Conservation (phyloP, 2,888 invertebrate genomes). For the Apamea sordens region DNA sequence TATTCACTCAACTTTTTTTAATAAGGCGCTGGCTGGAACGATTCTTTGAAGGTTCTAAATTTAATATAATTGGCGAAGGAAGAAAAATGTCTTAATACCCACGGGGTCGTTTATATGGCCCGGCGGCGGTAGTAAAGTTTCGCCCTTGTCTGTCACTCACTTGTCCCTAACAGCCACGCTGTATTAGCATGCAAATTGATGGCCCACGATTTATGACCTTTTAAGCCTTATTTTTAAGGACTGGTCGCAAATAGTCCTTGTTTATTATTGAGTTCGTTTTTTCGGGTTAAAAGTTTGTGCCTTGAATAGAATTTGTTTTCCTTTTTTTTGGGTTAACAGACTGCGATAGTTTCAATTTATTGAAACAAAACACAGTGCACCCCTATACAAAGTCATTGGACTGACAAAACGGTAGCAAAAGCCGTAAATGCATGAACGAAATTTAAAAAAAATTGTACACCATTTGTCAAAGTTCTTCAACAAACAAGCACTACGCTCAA, state of each 20-base stretch:
- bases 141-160: constrained; percentile 86
- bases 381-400: neutral
- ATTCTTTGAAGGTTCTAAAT: constrained; percentile 75
- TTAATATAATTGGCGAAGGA: constrained; percentile 82
- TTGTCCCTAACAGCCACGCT: constrained; percentile 78
- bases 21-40: constrained; percentile 65
- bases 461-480: constrained; percentile 26
- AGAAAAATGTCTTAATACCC: constrained; percentile 84
- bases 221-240: constrained; percentile 55
- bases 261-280: constrained; percentile 37
- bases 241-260: constrained; percentile 13
- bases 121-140: constrained; percentile 74
- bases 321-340: neutral
- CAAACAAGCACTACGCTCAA: constrained; percentile 23
- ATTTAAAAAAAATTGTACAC: constrained; percentile 12
- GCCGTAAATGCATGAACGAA: neutral
- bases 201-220: constrained; percentile 75
- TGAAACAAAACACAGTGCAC: neutral
- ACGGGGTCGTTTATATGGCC: constrained; percentile 78
- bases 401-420: neutral
- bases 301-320: constrained; percentile 13
- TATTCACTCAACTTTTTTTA: constrained; percentile 74
- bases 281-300: constrained; percentile 14
- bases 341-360: neutral
- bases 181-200: constrained; percentile 88